Conservation (phyloP, 1,140 invertebrate species). For the Zaprionus taronus region DNA sequence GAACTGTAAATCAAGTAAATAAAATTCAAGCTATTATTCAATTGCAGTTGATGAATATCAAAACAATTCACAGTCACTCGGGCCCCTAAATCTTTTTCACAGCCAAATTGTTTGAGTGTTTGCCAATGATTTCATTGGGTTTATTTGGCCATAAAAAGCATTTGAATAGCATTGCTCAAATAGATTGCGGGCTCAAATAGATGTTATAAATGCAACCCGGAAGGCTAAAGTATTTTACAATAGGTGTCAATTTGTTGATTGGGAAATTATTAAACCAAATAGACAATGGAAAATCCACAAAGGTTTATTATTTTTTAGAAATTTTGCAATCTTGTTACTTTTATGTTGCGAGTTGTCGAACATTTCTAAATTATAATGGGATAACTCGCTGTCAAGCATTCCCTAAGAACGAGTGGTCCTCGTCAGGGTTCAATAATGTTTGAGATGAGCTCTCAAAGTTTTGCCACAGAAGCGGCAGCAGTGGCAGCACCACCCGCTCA, state of each 20-base stretch:
- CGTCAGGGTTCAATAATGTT: neutral
- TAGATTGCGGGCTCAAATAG: neutral
- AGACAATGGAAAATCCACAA: too few species aligned
- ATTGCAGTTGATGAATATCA: conserved; percentile 23
- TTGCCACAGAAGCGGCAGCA: neutral
- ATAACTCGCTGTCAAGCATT: neutral
- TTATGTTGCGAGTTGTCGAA: neutral
- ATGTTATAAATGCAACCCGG: too few species aligned
- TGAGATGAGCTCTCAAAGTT: neutral
- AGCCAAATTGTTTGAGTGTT: neutral
- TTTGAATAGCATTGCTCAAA: neutral
- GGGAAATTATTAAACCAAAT: too few species aligned
- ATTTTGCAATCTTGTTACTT: too few species aligned
- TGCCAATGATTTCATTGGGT: conserved; percentile 12
- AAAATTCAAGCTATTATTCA: conserved; percentile 3
- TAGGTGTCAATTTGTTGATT: too few species aligned
- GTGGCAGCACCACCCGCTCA: neutral
- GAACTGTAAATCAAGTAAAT: conserved; percentile 20
- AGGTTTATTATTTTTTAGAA: too few species aligned
- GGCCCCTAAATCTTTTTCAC: conserved; percentile 15
- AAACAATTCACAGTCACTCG: conserved; percentile 7
- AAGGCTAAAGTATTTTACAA: too few species aligned
- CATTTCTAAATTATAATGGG: neutral
- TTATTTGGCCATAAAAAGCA: neutral
- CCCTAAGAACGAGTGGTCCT: neutral